Conservation (phyloP, 2,797 vertebrate genomes). For the Melanotaenia maccullochi region DNA sequence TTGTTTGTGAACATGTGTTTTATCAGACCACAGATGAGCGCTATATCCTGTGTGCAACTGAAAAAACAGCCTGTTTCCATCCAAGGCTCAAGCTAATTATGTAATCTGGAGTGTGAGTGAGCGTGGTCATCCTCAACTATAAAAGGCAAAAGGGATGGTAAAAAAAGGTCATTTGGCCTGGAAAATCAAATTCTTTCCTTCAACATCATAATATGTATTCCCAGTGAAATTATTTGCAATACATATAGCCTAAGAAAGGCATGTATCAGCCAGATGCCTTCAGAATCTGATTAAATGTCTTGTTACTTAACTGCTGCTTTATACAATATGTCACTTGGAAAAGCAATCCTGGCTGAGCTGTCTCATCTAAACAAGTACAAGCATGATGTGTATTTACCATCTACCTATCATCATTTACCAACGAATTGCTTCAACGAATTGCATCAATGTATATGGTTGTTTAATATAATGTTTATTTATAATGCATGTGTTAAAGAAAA, state of each 20-base stretch:
- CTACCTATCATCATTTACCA: not conserved
- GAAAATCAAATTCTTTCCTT: constrained; percentile 63
- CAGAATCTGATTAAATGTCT: not conserved
- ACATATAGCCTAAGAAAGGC: constrained; percentile 23
- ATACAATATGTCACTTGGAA: not conserved
- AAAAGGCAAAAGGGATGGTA: constrained; percentile 71
- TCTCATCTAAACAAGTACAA: not conserved
- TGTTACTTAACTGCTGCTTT: not conserved
- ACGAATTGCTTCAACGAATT: not conserved
- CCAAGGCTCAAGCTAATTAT: constrained; percentile 58
- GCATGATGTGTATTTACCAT: not conserved
- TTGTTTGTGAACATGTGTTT: constrained; percentile 6
- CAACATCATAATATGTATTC: constrained; percentile 16
- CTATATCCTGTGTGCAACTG: constrained; percentile 21
- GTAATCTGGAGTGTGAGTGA: constrained; percentile 54
- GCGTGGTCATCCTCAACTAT: constrained; percentile 66
- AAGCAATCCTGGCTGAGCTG: not conserved
- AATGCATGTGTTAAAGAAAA: not conserved
- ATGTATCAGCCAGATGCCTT: constrained; percentile 10
- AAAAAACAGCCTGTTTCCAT: constrained; percentile 60
- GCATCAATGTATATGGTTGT: not conserved
- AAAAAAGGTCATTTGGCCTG: constrained; percentile 47
- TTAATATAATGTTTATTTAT: not conserved
- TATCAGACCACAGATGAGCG: not conserved
- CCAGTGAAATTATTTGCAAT: constrained; percentile 36